Evolutionary conservation across 2,888 invertebrate genomes (phyloP).

Genomic region (Glyphotaelius pellucidus): DNA sequence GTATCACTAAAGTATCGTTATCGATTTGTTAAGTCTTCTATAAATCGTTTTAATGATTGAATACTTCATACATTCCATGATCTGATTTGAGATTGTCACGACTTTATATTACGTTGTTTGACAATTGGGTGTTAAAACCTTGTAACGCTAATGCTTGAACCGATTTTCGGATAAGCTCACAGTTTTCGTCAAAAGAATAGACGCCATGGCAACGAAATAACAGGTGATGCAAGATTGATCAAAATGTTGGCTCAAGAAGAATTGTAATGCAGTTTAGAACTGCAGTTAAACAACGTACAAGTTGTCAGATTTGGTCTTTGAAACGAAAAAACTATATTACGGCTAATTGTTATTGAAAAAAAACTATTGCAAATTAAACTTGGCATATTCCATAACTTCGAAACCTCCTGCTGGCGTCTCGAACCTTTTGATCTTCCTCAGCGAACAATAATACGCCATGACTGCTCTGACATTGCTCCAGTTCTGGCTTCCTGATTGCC

Average conservation of each 20-base stretch:
- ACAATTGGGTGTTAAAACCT: not conserved
- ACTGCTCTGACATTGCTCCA: constrained; percentile 93
- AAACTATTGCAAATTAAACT: not conserved
- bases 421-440: constrained; percentile 94
- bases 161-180: not conserved
- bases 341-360: no score
- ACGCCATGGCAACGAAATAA: not conserved
- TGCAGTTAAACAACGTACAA: not conserved
- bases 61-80: no score
- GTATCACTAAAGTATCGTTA: no score
- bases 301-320: no score
- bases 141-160: not conserved
- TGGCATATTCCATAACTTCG: constrained; percentile 39
- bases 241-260: not conserved
- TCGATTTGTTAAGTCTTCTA: no score
- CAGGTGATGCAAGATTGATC: not conserved
- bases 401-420: constrained; percentile 67
- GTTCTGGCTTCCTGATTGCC: constrained; percentile 79
- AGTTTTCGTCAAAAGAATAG: not conserved
- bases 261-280: not conserved
- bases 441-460: constrained; percentile 92
- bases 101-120: not conserved
- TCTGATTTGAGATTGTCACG: not conserved
- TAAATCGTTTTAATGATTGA: no score
- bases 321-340: not conserved